Conservation (phyloP, 2,113 vertebrate species). For the Perognathus longimembris region DNA sequence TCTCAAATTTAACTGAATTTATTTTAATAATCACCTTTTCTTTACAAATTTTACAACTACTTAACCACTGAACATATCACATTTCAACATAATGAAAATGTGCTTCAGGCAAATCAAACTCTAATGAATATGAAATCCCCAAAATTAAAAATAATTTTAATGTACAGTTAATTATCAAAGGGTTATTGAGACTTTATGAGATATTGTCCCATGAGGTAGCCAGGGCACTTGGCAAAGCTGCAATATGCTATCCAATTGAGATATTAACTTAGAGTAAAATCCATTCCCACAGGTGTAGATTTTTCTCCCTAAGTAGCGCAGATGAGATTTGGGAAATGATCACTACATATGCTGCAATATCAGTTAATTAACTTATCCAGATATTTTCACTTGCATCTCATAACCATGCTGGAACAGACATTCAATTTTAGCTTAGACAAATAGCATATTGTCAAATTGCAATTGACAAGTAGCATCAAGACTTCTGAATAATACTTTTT, state of each 20-base stretch:
- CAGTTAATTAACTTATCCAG: neutral
- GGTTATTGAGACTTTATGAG: neutral
- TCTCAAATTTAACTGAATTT: neutral
- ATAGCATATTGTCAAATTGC: no score
- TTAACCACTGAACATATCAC: neutral
- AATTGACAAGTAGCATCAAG: neutral
- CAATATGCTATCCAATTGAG: neutral
- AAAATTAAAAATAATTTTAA: constrained; percentile 44
- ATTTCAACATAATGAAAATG: neutral
- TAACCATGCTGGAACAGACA: neutral
- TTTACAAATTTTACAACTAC: neutral
- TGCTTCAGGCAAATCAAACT: neutral
- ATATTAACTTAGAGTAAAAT: neutral
- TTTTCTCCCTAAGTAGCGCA: neutral
- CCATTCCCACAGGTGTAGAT: neutral
- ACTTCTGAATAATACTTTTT: neutral
- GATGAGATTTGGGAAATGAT: constrained; percentile 36
- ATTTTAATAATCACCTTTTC: neutral
- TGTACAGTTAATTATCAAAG: neutral
- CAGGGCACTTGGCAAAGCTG: neutral
- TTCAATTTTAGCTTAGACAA: neutral
- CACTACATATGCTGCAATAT: neutral
- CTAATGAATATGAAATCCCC: neutral
- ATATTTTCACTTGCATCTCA: neutral
- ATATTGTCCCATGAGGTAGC: neutral